These are phyloP conservation scores for Hydrozoanthus gracilis DNA, from an alignment of 92 coral and sea anemone species.

Conservation along the genomic window DNA sequence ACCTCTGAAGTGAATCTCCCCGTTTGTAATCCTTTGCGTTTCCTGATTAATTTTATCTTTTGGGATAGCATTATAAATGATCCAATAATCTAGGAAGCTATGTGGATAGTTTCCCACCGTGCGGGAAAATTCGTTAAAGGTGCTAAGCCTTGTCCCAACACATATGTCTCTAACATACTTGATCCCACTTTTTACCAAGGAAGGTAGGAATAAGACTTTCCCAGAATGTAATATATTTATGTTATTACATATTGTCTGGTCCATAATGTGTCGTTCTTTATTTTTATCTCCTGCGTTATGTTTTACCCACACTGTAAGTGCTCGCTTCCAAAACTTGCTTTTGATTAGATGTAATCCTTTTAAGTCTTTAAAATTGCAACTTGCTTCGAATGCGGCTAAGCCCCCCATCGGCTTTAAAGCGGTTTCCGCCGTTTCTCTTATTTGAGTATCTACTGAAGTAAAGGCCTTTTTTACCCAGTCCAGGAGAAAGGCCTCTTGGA, in stretches of 20 bases:
- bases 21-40: not conserved
- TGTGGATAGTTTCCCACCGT: slow-evolving; percentile 7
- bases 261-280: not conserved
- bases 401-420: not conserved
- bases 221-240: not conserved
- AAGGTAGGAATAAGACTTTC: not conserved
- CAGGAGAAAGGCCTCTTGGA: not conserved
- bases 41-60: slow-evolving; percentile 1
- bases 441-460: not conserved
- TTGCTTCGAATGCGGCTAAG: not conserved
- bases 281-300: not conserved
- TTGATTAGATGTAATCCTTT: not conserved
- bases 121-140: not conserved
- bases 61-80: slow-evolving; percentile 11
- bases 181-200: not conserved
- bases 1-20: not conserved
- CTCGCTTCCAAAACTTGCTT: not conserved
- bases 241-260: not conserved
- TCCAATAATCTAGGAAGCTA: not conserved
- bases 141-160: not conserved
- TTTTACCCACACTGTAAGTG: not conserved
- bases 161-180: not conserved
- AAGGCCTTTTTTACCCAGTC: not conserved
- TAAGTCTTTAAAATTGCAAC: not conserved
- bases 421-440: not conserved